These are phyloP conservation scores for Thunnus albacares DNA, from an alignment of 2,797 vertebrate species.

Conservation along the genomic window DNA sequence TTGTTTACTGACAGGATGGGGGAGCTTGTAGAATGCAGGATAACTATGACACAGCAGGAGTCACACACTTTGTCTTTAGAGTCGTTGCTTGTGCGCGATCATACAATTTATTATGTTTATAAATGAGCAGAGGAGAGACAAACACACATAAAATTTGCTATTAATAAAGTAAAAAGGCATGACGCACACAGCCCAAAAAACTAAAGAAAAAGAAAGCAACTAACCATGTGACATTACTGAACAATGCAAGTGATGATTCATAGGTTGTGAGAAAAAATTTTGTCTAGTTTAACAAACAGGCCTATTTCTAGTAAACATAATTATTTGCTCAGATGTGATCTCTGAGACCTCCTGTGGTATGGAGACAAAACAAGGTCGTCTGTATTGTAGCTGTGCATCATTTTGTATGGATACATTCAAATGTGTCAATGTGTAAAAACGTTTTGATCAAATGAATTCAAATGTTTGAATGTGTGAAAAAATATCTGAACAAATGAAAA, in stretches of 20 bases:
- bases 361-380: too few species aligned
- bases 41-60: background rate
- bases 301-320: background rate
- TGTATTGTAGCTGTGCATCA: too few species aligned
- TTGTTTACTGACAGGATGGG: constrained; percentile 3
- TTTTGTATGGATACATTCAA: too few species aligned
- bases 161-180: background rate
- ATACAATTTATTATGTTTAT: background rate
- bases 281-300: background rate
- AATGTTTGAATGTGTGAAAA: too few species aligned
- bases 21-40: background rate
- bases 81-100: background rate
- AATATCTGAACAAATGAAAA: too few species aligned
- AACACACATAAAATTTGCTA: too few species aligned
- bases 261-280: background rate
- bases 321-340: background rate
- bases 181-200: background rate
- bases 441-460: too few species aligned
- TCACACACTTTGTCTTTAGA: background rate
- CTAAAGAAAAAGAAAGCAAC: background rate
- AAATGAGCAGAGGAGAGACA: too few species aligned
- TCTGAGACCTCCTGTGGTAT: background rate
- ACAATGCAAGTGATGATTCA: background rate
- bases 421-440: too few species aligned
- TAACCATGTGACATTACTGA: background rate